Percentiles rank a stretch among this genome's conserved stretches.
These are phyloP conservation scores for Podocnemis expansa DNA, from an alignment of 2,113 vertebrate species.

Conservation along the genomic window DNA sequence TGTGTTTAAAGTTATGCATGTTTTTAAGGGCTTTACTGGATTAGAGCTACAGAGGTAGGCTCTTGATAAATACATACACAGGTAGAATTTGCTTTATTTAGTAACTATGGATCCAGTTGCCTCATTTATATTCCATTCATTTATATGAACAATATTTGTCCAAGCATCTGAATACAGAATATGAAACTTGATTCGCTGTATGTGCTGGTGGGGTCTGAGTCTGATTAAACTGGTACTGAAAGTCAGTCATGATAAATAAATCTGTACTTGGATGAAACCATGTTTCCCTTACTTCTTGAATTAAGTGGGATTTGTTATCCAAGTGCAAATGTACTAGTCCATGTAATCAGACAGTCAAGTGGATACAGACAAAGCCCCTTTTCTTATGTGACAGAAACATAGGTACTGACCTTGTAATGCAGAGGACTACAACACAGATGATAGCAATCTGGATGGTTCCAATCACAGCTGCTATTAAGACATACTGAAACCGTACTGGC, in stretches of 20 bases:
- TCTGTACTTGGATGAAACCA: background rate
- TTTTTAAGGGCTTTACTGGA: slow-evolving; percentile 55
- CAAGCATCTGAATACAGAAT: slow-evolving; percentile 52
- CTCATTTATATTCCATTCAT: slow-evolving; percentile 62
- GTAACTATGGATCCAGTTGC: slow-evolving; percentile 58
- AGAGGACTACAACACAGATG: slow-evolving; percentile 99
- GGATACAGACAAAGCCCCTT: background rate
- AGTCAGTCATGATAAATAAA: slow-evolving; percentile 11
- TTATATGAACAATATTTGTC: slow-evolving; percentile 62
- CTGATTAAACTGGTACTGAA: slow-evolving; percentile 52
- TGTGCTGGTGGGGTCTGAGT: slow-evolving; percentile 17
- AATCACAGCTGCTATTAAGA: slow-evolving; percentile 98
- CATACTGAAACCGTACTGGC: slow-evolving; percentile 95
- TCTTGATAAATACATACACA: slow-evolving; percentile 59
- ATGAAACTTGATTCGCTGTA: slow-evolving; percentile 40
- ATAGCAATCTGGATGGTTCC: slow-evolving; percentile 98
- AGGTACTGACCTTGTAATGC: slow-evolving; percentile 94
- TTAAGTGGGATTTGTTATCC: slow-evolving; percentile 33
- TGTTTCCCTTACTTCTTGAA: slow-evolving; percentile 10
- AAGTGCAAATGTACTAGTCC: slow-evolving; percentile 11
- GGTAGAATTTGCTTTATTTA: slow-evolving; percentile 70
- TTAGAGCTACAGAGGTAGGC: slow-evolving; percentile 58
- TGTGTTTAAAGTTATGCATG: background rate
- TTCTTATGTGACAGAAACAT: background rate
- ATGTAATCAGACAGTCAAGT: background rate